phyloP scores from a whole-genome alignment of 2,113 vertebrate genomes.

The Sylvilagus bachmani region DNA sequence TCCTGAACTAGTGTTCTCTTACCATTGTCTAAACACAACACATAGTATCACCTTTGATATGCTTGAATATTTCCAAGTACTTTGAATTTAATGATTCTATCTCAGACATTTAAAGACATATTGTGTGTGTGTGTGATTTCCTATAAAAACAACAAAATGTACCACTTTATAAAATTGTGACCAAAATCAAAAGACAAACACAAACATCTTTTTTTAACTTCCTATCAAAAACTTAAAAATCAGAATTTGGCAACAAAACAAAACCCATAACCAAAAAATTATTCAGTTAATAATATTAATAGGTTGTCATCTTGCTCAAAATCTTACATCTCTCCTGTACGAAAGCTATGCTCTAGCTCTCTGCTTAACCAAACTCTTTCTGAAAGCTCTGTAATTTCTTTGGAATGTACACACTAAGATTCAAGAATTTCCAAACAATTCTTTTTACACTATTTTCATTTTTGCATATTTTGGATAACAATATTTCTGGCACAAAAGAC shows the following conservation, averaged over 20 bases:
- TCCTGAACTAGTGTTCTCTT: conserved; percentile 80
- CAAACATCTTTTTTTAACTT: background rate
- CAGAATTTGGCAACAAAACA: background rate
- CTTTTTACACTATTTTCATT: background rate
- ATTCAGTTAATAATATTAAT: background rate
- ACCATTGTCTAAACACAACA: conserved; percentile 55
- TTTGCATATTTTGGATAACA: conserved; percentile 39
- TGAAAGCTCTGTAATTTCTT: background rate
- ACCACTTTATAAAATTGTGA: background rate
- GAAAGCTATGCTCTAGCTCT: background rate
- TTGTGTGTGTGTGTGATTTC: background rate
- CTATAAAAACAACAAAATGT: conserved; percentile 50
- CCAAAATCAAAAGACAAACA: conserved; percentile 30
- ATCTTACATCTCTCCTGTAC: background rate
- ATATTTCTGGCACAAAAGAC: background rate
- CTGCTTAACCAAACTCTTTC: background rate
- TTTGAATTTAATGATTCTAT: conserved; percentile 32
- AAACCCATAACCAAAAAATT: background rate
- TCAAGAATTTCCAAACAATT: conserved; percentile 36
- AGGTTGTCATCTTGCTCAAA: background rate
- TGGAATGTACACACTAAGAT: background rate
- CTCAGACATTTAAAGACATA: background rate
- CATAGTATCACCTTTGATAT: background rate
- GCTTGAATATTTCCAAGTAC: conserved; percentile 1
- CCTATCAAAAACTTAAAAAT: conserved; percentile 2